Percentiles rank a stretch among this genome's conserved stretches.
Conservation (phyloP, 2,888 invertebrate species). For the Augiades crinisus region DNA sequence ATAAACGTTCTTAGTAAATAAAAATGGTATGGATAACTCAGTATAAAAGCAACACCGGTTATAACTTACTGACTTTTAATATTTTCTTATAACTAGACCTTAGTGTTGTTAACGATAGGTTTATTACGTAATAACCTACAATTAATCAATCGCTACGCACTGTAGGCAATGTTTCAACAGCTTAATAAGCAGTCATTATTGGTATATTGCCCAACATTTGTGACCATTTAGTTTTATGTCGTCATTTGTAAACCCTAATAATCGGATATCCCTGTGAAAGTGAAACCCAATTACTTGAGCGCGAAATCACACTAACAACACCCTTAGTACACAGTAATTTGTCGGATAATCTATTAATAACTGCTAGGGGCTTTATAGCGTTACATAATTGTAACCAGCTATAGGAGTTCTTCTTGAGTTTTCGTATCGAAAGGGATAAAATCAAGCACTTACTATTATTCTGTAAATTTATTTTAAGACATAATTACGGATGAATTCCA, state of each 20-base stretch:
- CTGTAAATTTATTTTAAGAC: too few species aligned
- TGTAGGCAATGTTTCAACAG: constrained; percentile 13
- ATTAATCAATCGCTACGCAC: constrained; percentile 9
- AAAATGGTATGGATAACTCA: too few species aligned
- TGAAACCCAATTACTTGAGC: constrained; percentile 12
- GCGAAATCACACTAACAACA: constrained; percentile 1
- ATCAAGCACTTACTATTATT: too few species aligned
- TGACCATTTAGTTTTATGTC: constrained; percentile 18
- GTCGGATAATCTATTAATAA: neutral
- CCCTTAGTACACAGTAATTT: constrained; percentile 7
- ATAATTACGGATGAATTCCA: too few species aligned
- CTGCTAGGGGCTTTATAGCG: too few species aligned
- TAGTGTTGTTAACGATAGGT: neutral
- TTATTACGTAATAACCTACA: constrained; percentile 4
- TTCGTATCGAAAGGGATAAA: neutral
- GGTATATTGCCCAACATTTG: constrained; percentile 10
- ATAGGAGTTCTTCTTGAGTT: too few species aligned
- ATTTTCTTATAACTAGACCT: neutral
- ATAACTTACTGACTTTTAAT: too few species aligned
- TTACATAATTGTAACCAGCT: too few species aligned
- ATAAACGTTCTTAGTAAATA: too few species aligned
- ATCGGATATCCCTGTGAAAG: constrained; percentile 20
- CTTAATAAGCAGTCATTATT: constrained; percentile 22
- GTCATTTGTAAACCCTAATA: constrained; percentile 17
- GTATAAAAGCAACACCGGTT: too few species aligned